phyloP scores from a whole-genome alignment of 2,888 invertebrate genomes.

The Pyrocoelia pectoralis region DNA sequence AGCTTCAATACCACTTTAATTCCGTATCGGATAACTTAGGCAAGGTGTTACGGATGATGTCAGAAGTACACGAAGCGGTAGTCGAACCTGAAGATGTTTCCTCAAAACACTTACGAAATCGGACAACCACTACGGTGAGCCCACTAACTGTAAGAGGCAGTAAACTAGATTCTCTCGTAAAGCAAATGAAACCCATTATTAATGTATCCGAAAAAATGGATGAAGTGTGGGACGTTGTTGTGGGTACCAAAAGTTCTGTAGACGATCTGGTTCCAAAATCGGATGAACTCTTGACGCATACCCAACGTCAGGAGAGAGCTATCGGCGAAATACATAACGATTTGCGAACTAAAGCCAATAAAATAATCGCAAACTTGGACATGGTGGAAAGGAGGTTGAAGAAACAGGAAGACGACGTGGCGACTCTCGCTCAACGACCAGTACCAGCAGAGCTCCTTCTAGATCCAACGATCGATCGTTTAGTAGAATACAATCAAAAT shows the following conservation, averaged over 20 bases:
- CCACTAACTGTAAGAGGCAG: slow-evolving; percentile 67
- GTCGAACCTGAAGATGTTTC: slow-evolving; percentile 74
- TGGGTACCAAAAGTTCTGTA: slow-evolving; percentile 87
- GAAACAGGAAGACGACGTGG: slow-evolving; percentile 86
- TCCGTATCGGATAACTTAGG: slow-evolving; percentile 83
- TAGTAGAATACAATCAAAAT: slow-evolving; percentile 80
- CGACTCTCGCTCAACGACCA: slow-evolving; percentile 78
- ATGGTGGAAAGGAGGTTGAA: slow-evolving; percentile 85
- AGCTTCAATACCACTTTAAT: slow-evolving; percentile 85
- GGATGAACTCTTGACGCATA: slow-evolving; percentile 84
- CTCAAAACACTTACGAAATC: slow-evolving; percentile 55
- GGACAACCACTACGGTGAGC: slow-evolving; percentile 66
- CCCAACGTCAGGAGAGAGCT: slow-evolving; percentile 85
- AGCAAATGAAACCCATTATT: slow-evolving; percentile 85
- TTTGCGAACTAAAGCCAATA: slow-evolving; percentile 77
- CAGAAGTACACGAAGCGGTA: slow-evolving; percentile 83
- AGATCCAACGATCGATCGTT: slow-evolving; percentile 79
- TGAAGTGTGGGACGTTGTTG: slow-evolving; percentile 90
- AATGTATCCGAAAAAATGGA: slow-evolving; percentile 91
- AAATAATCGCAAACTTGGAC: slow-evolving; percentile 86
- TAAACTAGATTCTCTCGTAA: slow-evolving; percentile 82
- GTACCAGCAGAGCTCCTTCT: slow-evolving; percentile 77
- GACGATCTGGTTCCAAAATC: slow-evolving; percentile 88
- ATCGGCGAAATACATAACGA: slow-evolving; percentile 88
- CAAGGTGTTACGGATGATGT: slow-evolving; percentile 79